A percentile compares a stretch with the other conserved stretches of the same genome.
Conservation (phyloP, 2,888 invertebrate genomes). For the Idaea straminata region DNA sequence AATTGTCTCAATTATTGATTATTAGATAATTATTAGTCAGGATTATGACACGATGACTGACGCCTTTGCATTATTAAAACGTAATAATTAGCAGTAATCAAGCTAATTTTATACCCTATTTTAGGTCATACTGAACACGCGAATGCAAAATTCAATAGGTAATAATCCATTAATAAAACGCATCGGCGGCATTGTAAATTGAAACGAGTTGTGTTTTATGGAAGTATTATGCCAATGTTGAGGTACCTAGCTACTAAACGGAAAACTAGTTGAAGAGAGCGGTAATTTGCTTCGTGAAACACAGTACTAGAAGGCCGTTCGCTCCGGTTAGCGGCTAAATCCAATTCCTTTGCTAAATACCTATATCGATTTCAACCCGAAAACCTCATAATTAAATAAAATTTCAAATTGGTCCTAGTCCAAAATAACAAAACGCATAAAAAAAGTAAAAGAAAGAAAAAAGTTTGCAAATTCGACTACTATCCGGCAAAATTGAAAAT, state of each 20-base stretch:
- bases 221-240: background rate
- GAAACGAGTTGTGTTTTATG: background rate
- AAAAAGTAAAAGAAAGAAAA: conserved; percentile 5
- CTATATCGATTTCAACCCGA: conserved; percentile 23
- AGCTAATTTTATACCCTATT: background rate
- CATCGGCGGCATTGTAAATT: conserved; percentile 22
- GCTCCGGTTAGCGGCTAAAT: conserved; percentile 58
- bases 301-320: conserved; percentile 73
- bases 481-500: conserved; percentile 37
- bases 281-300: conserved; percentile 24
- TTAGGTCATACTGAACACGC: background rate
- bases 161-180: background rate
- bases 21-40: background rate
- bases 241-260: background rate
- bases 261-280: conserved; percentile 1
- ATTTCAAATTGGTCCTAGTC: conserved; percentile 11
- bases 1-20: background rate
- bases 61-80: background rate
- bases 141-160: background rate
- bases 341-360: conserved; percentile 16
- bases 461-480: conserved; percentile 18
- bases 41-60: background rate
- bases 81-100: background rate
- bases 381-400: conserved; percentile 13
- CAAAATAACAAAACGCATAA: conserved; percentile 5